Conservation (phyloP, 1,140 invertebrate genomes). For the Hycleus cichorii region DNA sequence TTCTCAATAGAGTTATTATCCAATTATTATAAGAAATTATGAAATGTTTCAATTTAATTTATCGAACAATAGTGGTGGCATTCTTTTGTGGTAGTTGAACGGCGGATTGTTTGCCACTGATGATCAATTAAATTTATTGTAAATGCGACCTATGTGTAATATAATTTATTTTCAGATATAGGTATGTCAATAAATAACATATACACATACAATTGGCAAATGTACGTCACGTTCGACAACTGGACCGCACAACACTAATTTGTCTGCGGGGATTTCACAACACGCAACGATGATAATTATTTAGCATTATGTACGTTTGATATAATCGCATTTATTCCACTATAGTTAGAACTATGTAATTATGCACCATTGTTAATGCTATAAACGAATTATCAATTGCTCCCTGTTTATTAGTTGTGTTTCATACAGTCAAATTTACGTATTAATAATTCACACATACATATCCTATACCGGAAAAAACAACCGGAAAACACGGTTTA, state of each 20-base stretch:
- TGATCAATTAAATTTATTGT: conserved; percentile 19
- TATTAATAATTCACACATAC: background rate
- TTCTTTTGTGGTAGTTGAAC: no score
- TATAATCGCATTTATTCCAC: conserved; percentile 35
- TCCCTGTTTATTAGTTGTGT: conserved; percentile 7
- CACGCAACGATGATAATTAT: conserved; percentile 36
- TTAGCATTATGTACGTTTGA: conserved; percentile 35
- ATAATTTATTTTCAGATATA: conserved; percentile 23
- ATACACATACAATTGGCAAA: conserved; percentile 21
- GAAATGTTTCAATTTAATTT: no score
- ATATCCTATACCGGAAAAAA: no score
- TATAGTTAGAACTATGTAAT: conserved; percentile 24
- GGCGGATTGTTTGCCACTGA: background rate
- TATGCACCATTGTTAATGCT: conserved; percentile 24
- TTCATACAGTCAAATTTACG: background rate
- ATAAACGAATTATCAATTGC: conserved; percentile 24
- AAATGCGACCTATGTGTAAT: conserved; percentile 20
- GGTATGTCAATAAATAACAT: conserved; percentile 26
- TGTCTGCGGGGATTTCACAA: conserved; percentile 28
- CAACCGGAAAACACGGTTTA: no score
- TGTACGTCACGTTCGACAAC: conserved; percentile 33
- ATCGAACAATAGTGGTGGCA: no score
- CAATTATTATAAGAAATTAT: no score
- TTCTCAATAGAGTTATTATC: no score
- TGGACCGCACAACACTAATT: conserved; percentile 29